These are phyloP conservation scores for Argyresthia goedartella DNA, from an alignment of 2,888 invertebrate species.

Conservation along the genomic window DNA sequence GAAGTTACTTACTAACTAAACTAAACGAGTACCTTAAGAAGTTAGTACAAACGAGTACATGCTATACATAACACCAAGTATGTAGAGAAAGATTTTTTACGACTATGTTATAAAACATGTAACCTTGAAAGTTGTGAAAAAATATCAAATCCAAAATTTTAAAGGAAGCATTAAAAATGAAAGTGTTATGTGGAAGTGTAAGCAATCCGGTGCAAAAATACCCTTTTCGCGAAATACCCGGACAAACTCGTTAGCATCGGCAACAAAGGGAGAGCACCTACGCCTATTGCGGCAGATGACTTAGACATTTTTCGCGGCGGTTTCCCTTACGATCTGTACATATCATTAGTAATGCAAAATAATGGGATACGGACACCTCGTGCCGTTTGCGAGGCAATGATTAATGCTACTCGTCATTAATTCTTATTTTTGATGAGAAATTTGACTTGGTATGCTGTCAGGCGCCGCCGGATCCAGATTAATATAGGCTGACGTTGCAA, in stretches of 20 bases:
- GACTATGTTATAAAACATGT: too few species aligned
- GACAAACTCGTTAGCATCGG: not conserved
- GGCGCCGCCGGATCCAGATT: slow-evolving; percentile 65
- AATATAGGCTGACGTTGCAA: slow-evolving; percentile 67
- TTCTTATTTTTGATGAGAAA: slow-evolving; percentile 72
- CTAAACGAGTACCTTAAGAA: too few species aligned
- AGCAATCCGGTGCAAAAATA: too few species aligned
- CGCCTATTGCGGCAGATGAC: slow-evolving; percentile 44
- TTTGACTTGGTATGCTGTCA: slow-evolving; percentile 64
- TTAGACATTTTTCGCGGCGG: slow-evolving; percentile 44
- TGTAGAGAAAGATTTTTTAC: too few species aligned
- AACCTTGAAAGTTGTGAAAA: too few species aligned
- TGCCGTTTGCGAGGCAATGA: slow-evolving; percentile 67
- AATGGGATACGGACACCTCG: slow-evolving; percentile 70
- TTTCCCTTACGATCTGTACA: slow-evolving; percentile 60
- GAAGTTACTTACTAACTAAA: too few species aligned
- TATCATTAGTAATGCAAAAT: slow-evolving; percentile 72
- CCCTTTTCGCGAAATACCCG: too few species aligned
- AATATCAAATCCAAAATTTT: too few species aligned
- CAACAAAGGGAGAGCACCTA: slow-evolving; percentile 17
- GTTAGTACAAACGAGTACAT: too few species aligned
- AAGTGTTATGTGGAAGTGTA: too few species aligned
- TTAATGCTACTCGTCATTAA: slow-evolving; percentile 68
- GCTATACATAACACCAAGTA: too few species aligned
- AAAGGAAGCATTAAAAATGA: too few species aligned